These are phyloP conservation scores for Perithous albicinctus DNA, from an alignment of 2,888 invertebrate genomes.

Conservation along the genomic window DNA sequence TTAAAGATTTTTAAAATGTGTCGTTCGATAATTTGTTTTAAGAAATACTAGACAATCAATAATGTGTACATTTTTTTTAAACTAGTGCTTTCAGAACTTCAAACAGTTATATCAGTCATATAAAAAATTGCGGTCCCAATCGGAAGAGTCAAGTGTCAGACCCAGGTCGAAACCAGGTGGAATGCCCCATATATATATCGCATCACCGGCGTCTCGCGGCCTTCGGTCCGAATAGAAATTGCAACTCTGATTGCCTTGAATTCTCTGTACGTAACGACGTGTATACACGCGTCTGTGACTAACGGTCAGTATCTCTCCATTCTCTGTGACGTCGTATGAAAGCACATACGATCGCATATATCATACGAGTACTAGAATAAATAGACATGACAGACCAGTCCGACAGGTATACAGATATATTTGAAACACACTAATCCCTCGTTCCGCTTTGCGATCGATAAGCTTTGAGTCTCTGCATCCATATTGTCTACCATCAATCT, in stretches of 20 bases:
- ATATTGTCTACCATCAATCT: not conserved
- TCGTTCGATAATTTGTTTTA: too few relatives aligned
- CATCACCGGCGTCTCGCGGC: constrained; percentile 9
- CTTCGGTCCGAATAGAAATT: constrained; percentile 56
- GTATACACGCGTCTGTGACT: not conserved
- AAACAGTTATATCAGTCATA: too few relatives aligned
- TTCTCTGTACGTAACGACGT: constrained; percentile 9
- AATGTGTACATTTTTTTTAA: too few relatives aligned
- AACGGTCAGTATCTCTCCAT: not conserved
- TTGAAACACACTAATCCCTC: too few relatives aligned
- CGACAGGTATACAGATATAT: not conserved
- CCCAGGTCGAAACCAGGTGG: too few relatives aligned
- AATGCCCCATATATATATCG: too few relatives aligned
- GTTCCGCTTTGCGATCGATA: not conserved
- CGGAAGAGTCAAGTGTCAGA: too few relatives aligned
- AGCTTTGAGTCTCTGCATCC: not conserved
- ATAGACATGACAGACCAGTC: constrained; percentile 10
- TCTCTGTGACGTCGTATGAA: not conserved
- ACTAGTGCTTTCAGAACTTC: too few relatives aligned
- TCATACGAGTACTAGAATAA: constrained; percentile 7
- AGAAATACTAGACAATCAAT: too few relatives aligned
- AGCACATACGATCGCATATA: not conserved
- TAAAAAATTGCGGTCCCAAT: too few relatives aligned
- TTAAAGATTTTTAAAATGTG: too few relatives aligned
- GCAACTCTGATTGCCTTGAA: constrained; percentile 55